A percentile compares a stretch with the other conserved stretches of the same genome.
phyloP scores from a whole-genome alignment of 2,113 vertebrate species.

The Indicator indicator region DNA sequence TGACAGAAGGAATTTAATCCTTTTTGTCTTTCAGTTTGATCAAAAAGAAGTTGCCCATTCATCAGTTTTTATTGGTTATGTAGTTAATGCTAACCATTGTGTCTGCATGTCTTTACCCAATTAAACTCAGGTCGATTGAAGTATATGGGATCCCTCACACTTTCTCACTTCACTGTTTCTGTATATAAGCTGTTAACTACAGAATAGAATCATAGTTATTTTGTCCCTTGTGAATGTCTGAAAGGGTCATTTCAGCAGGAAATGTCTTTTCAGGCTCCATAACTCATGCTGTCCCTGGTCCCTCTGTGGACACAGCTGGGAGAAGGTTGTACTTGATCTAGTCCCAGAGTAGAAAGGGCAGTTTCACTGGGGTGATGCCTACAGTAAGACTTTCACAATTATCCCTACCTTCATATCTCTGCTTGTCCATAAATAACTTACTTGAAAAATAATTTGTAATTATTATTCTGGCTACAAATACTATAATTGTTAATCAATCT shows the following conservation, averaged over 20 bases:
- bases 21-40: background rate
- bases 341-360: background rate
- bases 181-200: background rate
- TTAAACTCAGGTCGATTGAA: background rate
- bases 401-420: background rate
- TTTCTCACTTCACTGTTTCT: background rate
- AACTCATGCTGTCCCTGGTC: background rate
- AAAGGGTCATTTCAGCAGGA: background rate
- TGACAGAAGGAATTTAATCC: background rate
- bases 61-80: background rate
- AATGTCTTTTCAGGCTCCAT: background rate
- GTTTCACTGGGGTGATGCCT: background rate
- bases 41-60: background rate
- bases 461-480: background rate
- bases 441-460: conserved; percentile 15
- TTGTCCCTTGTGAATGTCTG: background rate
- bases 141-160: background rate
- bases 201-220: background rate
- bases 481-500: conserved; percentile 59
- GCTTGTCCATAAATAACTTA: background rate
- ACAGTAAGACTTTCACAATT: background rate
- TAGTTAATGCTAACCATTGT: background rate
- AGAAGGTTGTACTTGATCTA: background rate
- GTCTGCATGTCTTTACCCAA: background rate
- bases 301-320: background rate